phyloP scores from a whole-genome alignment of 2,888 invertebrate species.

The Troglohyphantes excavatus region DNA sequence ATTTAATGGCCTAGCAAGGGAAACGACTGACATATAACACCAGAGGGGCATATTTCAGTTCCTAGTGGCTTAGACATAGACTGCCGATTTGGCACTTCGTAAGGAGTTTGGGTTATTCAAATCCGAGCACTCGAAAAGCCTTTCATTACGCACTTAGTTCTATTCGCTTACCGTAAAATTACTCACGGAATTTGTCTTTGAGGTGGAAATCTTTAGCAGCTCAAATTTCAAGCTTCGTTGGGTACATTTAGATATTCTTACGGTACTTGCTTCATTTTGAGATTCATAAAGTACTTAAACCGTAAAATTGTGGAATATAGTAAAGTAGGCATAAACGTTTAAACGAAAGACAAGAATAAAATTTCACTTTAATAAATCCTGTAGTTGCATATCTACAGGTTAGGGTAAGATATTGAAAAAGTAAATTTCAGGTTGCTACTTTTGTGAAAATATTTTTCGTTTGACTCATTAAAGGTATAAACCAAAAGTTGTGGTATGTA shows the following conservation, averaged over 20 bases:
- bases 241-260: neutral
- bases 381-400: too few species aligned
- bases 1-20: constrained; percentile 14
- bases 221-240: neutral
- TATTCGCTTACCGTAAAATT: constrained; percentile 28
- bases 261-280: neutral
- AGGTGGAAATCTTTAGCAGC: neutral
- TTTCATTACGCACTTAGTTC: constrained; percentile 40
- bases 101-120: constrained; percentile 27
- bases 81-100: constrained; percentile 13
- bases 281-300: neutral
- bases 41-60: constrained; percentile 22
- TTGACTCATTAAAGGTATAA: too few species aligned
- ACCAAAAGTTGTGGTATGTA: too few species aligned
- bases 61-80: constrained; percentile 15
- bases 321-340: neutral
- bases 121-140: constrained; percentile 9
- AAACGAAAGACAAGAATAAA: too few species aligned
- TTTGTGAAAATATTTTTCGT: too few species aligned
- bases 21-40: constrained; percentile 13
- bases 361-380: too few species aligned
- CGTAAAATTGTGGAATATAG: neutral
- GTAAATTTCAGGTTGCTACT: too few species aligned
- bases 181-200: constrained; percentile 3
- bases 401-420: too few species aligned